Evolutionary conservation across 2,888 invertebrate genomes (phyloP), one percentile per base, ranked within the genome.

Genomic region (Cheilosia scutellata): DNA sequence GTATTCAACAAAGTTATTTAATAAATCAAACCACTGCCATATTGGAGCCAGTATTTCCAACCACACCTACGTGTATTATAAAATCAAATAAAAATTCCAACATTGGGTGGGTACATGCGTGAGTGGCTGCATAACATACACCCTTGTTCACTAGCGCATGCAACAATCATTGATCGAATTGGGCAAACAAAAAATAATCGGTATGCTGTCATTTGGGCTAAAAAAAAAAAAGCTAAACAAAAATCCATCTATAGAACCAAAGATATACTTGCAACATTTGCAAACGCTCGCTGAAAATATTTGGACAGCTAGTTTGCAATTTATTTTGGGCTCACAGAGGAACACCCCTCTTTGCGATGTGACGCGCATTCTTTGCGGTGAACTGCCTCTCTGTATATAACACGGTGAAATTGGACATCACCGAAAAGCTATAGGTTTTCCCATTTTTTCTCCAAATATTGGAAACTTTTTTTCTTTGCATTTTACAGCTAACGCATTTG

Each of bases 141-240:
- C 66, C 53, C 42, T 29, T 68, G 66, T 55, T 53, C 42, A 55
- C 53, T 68, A 42, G 55, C n/a, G 53, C 55, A 57, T 70, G 70
- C 70, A 70, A 70, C 70, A 70, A 42, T 57, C 57, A 20, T 11
- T 27, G 42, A 31, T 55, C 16, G 33, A 33, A 63, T 4, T 16
- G 42, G 20, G 3, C 1, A n/a, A n/a, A n/a, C 6, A 13, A 13
- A 57, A 44, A 16, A 44, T 29, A 51, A 40, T 9, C 5, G 16
- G 2, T 1, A 20, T 20, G 29, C 40, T 42, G 53, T 57, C 57
- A 57, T 57, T 57, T 40, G 4, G 57, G n/a, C 44, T 57, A 25
- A 20, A 70, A 9, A 20, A 20, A 20, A 70, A 33, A n/a, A 7
- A 40, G n/a, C 16, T 16, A 20, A 16, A n/a, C 2, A 66, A 25